Evolutionary conservation across 1,140 invertebrate genomes (phyloP).

Genomic region (Brachionus manjavacas): DNA sequence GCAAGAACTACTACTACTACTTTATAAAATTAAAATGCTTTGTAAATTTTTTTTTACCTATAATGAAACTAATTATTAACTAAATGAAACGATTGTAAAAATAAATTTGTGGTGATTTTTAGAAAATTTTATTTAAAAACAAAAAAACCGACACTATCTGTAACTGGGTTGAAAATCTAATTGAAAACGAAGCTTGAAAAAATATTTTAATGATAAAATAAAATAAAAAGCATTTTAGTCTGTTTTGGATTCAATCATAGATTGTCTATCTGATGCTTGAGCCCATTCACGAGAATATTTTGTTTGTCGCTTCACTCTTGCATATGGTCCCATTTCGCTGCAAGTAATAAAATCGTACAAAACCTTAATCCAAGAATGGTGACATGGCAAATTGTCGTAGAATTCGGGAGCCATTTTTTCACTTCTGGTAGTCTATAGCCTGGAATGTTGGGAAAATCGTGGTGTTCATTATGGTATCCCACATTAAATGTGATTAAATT

Average conservation of each 20-base stretch:
- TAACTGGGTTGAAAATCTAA: not conserved
- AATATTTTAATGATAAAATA: not conserved
- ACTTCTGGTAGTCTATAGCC: conserved; percentile 53
- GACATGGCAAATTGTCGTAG: conserved; percentile 81
- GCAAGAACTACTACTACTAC: too few relatives aligned
- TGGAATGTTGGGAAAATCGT: conserved; percentile 55
- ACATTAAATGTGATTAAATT: conserved; percentile 98
- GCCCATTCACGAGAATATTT: conserved; percentile 24
- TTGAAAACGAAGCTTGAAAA: not conserved
- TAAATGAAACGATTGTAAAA: too few relatives aligned
- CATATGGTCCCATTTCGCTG: conserved; percentile 85
- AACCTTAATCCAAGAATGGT: conserved; percentile 79
- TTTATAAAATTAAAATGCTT: too few relatives aligned
- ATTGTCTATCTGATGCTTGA: not conserved
- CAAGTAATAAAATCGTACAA: conserved; percentile 87
- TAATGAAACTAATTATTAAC: too few relatives aligned
- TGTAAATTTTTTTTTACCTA: too few relatives aligned
- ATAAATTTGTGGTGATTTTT: too few relatives aligned
- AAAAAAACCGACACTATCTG: not conserved
- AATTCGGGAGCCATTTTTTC: conserved; percentile 82
- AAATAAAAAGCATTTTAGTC: not conserved
- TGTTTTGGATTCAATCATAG: not conserved
- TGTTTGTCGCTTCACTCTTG: conserved; percentile 58
- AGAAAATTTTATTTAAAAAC: too few relatives aligned
- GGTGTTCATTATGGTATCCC: conserved; percentile 66